These are phyloP conservation scores for Philereme transversata DNA, from an alignment of 2,888 invertebrate genomes.

Conservation along the genomic window DNA sequence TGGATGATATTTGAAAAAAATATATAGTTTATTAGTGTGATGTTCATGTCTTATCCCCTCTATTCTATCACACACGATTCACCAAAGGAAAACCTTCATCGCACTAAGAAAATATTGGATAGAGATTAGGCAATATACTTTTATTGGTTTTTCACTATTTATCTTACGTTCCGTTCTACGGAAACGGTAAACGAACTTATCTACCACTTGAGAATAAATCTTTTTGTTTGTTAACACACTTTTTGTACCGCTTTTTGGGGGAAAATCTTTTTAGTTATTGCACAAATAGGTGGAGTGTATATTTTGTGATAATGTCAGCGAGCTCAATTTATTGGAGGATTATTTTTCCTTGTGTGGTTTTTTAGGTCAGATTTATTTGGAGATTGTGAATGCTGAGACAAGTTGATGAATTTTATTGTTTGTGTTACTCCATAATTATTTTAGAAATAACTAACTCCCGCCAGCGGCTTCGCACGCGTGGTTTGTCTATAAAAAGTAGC, in stretches of 20 bases:
- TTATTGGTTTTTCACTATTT: conserved; percentile 81
- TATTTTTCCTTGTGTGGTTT: conserved; percentile 50
- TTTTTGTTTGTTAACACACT: conserved; percentile 82
- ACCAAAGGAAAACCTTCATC: conserved; percentile 73
- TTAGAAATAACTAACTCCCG: no score
- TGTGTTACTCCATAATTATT: no score
- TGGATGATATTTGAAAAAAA: no score
- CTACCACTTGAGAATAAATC: conserved; percentile 75
- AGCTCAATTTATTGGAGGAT: conserved; percentile 63
- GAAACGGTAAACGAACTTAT: conserved; percentile 61
- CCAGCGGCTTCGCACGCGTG: no score
- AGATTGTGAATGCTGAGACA: background rate
- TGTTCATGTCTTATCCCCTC: conserved; percentile 46
- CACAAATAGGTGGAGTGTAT: conserved; percentile 62
- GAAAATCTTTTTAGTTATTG: conserved; percentile 48
- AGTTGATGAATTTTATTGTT: no score
- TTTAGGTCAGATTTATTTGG: conserved; percentile 25
- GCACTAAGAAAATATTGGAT: conserved; percentile 82
- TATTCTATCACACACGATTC: conserved; percentile 31
- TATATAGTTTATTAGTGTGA: no score
- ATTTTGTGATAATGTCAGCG: conserved; percentile 62
- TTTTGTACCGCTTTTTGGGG: conserved; percentile 51
- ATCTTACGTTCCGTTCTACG: conserved; percentile 70
- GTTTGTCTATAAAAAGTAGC: no score
- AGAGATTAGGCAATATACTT: conserved; percentile 83